Conservation (phyloP, 2,113 vertebrate genomes). For the Aegotheles bennettii region DNA sequence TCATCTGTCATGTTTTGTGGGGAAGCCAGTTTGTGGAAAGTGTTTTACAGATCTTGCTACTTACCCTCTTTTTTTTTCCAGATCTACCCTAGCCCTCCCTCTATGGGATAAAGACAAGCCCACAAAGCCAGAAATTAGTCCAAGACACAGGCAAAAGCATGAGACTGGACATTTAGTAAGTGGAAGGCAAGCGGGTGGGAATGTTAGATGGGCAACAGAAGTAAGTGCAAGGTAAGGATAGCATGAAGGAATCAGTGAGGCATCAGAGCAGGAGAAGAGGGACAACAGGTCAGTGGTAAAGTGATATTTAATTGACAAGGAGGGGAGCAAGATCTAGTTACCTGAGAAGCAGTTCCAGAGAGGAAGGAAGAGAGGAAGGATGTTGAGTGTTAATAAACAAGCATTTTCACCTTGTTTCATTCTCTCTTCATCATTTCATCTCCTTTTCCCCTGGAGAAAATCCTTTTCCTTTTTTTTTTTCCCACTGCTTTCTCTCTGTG, state of each 20-base stretch:
- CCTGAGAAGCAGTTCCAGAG: background rate
- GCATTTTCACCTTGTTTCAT: background rate
- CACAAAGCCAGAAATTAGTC: background rate
- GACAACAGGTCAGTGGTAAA: no score
- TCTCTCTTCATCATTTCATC: background rate
- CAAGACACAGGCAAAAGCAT: background rate
- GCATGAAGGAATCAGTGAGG: background rate
- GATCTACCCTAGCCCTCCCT: background rate
- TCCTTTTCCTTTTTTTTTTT: background rate
- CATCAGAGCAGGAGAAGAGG: background rate
- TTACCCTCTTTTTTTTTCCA: background rate
- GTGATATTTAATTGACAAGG: background rate
- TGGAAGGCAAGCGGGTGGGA: background rate
- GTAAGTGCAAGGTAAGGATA: background rate
- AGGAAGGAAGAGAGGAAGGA: no score
- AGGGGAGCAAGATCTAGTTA: background rate
- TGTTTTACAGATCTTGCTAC: background rate
- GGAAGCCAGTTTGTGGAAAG: rapidly evolving
- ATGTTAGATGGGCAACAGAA: background rate
- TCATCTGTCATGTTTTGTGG: background rate
- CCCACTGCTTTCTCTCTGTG: background rate
- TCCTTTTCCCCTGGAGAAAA: background rate
- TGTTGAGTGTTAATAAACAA: background rate
- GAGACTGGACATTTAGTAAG: background rate
- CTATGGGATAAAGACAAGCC: background rate